These are phyloP conservation scores for Clunio marinus DNA, from an alignment of 2,888 invertebrate genomes.

Conservation along the genomic window DNA sequence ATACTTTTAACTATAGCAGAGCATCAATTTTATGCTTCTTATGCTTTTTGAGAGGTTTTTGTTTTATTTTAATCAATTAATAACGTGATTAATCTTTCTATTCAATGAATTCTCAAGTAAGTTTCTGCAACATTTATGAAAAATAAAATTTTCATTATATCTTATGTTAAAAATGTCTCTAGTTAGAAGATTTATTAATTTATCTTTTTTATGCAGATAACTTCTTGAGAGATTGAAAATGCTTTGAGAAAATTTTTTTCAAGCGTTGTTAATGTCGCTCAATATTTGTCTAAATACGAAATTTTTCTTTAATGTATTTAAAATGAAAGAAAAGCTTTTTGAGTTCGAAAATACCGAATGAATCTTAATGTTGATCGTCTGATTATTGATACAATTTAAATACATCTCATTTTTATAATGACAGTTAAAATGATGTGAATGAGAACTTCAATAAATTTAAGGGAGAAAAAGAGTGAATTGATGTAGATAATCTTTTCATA, in stretches of 20 bases:
- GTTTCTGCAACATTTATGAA: background rate
- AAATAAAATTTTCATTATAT: slow-evolving; percentile 7
- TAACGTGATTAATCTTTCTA: background rate
- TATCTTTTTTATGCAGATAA: no score
- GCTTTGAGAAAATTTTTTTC: background rate
- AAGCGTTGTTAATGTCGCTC: no score
- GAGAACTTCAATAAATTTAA: no score
- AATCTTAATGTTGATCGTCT: no score
- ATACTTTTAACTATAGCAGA: background rate
- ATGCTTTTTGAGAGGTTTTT: background rate
- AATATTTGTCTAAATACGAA: no score
- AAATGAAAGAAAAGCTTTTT: background rate
- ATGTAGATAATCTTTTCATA: no score
- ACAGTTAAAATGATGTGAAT: no score
- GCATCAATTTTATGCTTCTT: background rate
- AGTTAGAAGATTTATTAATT: background rate
- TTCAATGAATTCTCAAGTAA: background rate
- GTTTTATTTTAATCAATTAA: no score
- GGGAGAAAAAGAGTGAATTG: no score
- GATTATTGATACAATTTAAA: no score
- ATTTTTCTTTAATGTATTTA: background rate
- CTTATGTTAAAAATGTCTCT: background rate
- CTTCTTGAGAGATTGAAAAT: background rate
- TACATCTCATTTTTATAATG: no score
- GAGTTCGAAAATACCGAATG: slow-evolving; percentile 15